These are phyloP conservation scores for Noctua janthina DNA, from an alignment of 2,888 invertebrate genomes.

Conservation along the genomic window DNA sequence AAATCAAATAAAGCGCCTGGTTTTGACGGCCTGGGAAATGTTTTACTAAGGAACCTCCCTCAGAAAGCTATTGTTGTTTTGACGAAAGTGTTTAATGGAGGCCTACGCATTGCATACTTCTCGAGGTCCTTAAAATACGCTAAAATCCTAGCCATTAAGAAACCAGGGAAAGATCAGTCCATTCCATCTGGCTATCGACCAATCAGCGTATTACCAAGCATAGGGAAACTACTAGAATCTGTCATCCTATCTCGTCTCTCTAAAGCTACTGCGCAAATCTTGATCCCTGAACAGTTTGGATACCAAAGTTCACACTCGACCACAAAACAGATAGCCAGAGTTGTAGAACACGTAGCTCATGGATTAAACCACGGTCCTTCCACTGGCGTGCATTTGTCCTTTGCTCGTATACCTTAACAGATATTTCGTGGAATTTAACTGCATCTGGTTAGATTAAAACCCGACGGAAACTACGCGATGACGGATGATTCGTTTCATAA, in stretches of 20 bases:
- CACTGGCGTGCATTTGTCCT: no score
- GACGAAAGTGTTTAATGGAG: background rate
- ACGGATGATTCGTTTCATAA: no score
- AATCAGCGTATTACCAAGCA: background rate
- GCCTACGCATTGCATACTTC: background rate
- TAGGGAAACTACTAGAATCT: background rate
- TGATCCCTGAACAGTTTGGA: background rate
- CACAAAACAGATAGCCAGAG: background rate
- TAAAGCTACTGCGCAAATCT: background rate
- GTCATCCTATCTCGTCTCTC: background rate
- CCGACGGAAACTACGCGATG: no score
- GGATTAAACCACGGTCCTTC: background rate
- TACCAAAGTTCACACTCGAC: background rate
- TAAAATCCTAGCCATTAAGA: constrained; percentile 1
- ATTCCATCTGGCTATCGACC: background rate
- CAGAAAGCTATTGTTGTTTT: background rate
- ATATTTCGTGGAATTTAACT: no score
- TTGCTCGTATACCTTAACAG: no score
- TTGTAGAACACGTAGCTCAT: background rate
- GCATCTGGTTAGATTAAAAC: no score
- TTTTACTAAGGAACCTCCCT: background rate
- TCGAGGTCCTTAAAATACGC: background rate
- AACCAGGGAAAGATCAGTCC: constrained; percentile 1
- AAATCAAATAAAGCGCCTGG: constrained; percentile 2
- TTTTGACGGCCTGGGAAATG: constrained; percentile 3